Base-by-base conservation (phyloP, 64 coral and sea anemone genomes). In the Hydrozoanthus tunicans region DNA sequence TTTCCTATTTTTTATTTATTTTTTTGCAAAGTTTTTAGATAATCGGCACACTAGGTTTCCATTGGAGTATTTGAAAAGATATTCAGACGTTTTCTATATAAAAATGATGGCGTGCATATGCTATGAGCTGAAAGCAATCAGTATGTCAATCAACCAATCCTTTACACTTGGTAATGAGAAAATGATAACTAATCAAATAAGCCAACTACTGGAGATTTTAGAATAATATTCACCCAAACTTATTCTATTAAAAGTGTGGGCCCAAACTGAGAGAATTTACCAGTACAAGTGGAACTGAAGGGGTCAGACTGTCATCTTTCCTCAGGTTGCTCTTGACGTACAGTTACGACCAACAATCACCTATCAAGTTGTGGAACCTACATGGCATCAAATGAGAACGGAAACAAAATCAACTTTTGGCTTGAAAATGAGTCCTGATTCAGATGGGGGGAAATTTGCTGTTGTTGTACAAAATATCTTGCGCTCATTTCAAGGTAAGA, bases 341-440 rank as follows among this genome's bases (percentile, higher is more conserved):
- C 68, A 88, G 56, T 88, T 88, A 56, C 84, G 55, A 26, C 43
- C 68, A 88, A 60, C 68, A 32, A 60, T 88, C 24, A 51, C 70
- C 43, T 88, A 88, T 25, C 84, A 74, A 51, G 84, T 88, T 23
- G 4, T 88, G 55, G 55, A 74, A 14, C 84, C 84, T 23, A 75
- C 69, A 3, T 88, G 84, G 84, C 84, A 88, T 43, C 84, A 88
- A 13, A 88, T 88, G 61, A 6, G 69, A 74, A 61, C 57, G 53
- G 84, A 88, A 88, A 88, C 84, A 88, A 88, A 88, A 73, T 53
- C 84, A 59, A 56, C 51, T 3, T 74, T 88, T 88, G 84, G 84
- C 60, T 69, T 88, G 4, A 88, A 69, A 88, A 60, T 88, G 52
- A 88, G 84, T 73, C 84, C 84, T 51, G 69, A 88, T 73, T 88